Base-by-base conservation (phyloP, 2,113 vertebrate genomes). In the Pangasianodon gigas region DNA sequence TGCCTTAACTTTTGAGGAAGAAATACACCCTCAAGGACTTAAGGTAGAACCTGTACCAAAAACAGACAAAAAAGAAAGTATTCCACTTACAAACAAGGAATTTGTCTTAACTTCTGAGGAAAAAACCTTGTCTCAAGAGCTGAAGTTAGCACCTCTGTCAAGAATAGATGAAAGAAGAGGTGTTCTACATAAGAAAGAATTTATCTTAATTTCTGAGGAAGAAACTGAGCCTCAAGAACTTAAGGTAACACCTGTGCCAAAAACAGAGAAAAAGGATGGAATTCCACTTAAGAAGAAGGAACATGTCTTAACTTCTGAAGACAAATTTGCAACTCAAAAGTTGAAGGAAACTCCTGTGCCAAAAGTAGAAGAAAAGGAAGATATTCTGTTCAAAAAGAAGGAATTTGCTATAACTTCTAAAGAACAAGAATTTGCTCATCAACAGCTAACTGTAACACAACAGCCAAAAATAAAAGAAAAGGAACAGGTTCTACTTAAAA, bases 121-220 rank as follows among this genome's bases (percentile, higher is more conserved):
- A 44, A 24, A 26, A 60, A 13, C 1, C 26, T 26, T 74, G 37
- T 19, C 24, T 52, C 10, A 80, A 51, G 29, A 54, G 29, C 16
- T 14, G 37, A 79, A 51, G 44, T 37, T 48, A 54, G 51, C 51
- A 54, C 48, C 77, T 48, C 8, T n/a, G 26, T 0, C n/a, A 82
- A 52, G 56, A 87, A 41, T 54, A 32, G 48, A 81, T 7, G 26
- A 77, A 71, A 71, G 14, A 9, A 51, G 0, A 21, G 29, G 6
- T 56, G 18, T 26, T 51, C 48, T 16, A 19, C 79, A 16, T 81
- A 32, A 81, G n/a, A 81, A 83, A 37, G 81, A 83, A 41, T 37
- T 41, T 21, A 37, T 83, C 32, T 56, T 83, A 56, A 83, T 56
- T 51, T 37, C 60, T 81, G n/a, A 88, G 87, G 88, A 60, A 51